Evolutionary conservation across 1,140 invertebrate species (phyloP).

Genomic region (Drosophila bifasciata): DNA sequence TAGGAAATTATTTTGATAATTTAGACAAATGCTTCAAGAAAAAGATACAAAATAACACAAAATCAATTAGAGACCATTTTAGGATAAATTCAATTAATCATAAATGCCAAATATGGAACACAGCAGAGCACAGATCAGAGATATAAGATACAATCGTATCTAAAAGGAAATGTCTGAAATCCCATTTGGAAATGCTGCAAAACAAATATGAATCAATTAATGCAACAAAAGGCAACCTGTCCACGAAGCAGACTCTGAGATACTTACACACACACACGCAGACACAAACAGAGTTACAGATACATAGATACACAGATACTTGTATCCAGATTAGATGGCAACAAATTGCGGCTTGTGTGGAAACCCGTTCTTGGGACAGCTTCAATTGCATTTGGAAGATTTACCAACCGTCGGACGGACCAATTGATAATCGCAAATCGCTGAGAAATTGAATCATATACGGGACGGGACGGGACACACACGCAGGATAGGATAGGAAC

Average conservation of each 20-base stretch:
- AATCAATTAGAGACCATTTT: constrained; percentile 42
- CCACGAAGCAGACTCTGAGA: constrained; percentile 11
- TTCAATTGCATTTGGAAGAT: constrained; percentile 74
- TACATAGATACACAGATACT: constrained; percentile 9
- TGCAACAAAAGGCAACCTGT: constrained; percentile 76
- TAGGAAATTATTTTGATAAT: constrained; percentile 47
- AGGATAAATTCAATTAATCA: constrained; percentile 70
- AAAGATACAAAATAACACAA: constrained; percentile 5
- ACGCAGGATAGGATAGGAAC: constrained; percentile 22
- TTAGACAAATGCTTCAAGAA: constrained; percentile 38
- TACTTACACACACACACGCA: constrained; percentile 7
- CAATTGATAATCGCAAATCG: constrained; percentile 79
- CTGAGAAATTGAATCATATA: constrained; percentile 56
- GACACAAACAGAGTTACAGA: background rate
- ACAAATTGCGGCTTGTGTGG: constrained; percentile 56
- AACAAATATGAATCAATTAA: constrained; percentile 80
- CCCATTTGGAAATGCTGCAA: constrained; percentile 47
- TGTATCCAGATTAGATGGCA: constrained; percentile 32
- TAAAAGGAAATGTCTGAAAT: constrained; percentile 56
- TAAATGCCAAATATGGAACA: constrained; percentile 58
- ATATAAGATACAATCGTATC: constrained; percentile 29
- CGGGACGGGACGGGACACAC: too few species aligned
- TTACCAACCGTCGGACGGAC: constrained; percentile 45
- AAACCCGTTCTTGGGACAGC: constrained; percentile 75
- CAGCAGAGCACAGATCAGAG: too few species aligned